Conservation (phyloP, 2,113 vertebrate species). For the Eptesicus fuscus region DNA sequence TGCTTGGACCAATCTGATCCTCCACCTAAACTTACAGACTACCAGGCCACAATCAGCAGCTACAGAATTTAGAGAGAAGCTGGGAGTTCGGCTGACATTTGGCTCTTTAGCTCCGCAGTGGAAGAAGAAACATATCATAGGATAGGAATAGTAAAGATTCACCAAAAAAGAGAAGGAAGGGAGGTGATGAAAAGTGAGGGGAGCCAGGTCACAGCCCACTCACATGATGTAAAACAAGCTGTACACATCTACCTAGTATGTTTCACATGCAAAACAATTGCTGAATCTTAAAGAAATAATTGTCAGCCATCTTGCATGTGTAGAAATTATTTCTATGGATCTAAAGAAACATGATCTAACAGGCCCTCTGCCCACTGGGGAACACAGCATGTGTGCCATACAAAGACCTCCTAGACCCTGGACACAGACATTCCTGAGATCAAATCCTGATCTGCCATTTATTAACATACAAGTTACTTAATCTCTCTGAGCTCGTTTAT, state of each 20-base stretch:
- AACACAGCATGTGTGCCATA: background rate
- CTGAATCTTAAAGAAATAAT: constrained; percentile 26
- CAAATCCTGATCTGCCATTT: background rate
- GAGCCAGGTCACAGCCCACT: background rate
- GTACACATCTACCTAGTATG: background rate
- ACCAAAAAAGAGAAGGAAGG: background rate
- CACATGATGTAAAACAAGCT: background rate
- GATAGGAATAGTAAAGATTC: background rate
- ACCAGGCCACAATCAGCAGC: background rate
- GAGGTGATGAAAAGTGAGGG: background rate
- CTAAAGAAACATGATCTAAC: background rate
- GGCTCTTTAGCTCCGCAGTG: background rate
- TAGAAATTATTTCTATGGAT: background rate
- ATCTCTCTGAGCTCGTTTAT: background rate
- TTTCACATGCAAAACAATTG: background rate
- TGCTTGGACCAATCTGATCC: background rate
- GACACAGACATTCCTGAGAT: background rate
- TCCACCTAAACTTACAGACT: background rate
- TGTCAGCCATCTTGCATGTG: background rate
- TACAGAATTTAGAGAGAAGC: background rate
- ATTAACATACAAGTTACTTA: background rate
- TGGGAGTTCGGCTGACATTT: background rate
- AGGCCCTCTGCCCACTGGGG: background rate
- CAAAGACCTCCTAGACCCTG: background rate
- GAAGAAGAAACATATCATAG: background rate